Evolutionary conservation across 2,797 vertebrate species (phyloP).

Genomic region (Naso thynnoides): DNA sequence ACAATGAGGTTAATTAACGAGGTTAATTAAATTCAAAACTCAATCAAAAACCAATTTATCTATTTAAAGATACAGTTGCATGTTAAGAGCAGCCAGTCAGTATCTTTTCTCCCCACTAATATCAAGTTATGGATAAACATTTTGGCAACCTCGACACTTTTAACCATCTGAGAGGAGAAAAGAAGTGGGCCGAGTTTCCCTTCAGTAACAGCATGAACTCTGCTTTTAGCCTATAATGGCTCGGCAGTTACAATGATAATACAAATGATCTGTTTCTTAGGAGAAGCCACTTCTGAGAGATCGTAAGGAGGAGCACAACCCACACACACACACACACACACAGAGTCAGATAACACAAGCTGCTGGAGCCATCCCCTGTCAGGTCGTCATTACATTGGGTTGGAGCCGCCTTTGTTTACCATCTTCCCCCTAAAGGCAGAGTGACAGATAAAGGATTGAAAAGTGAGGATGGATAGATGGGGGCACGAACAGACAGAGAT

Average conservation of each 20-base stretch:
- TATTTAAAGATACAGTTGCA: background rate
- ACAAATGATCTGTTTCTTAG: slow-evolving; percentile 44
- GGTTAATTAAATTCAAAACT: slow-evolving; percentile 23
- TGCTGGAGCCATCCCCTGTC: slow-evolving; percentile 54
- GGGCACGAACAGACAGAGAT: slow-evolving; percentile 62
- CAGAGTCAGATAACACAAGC: slow-evolving; percentile 22
- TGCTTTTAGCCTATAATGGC: slow-evolving; percentile 37
- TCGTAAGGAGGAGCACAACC: slow-evolving; percentile 29
- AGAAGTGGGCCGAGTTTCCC: slow-evolving; percentile 6
- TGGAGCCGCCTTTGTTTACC: slow-evolving; percentile 73
- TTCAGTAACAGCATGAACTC: slow-evolving; percentile 16
- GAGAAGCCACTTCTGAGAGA: slow-evolving; percentile 54
- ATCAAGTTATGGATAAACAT: slow-evolving; percentile 15
- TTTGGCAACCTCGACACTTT: slow-evolving; percentile 8
- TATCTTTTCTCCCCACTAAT: background rate
- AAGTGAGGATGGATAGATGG: slow-evolving; percentile 66
- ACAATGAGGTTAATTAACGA: slow-evolving; percentile 28
- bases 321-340: slow-evolving; percentile 24
- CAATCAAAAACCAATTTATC: slow-evolving; percentile 20
- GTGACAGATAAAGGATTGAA: slow-evolving; percentile 72
- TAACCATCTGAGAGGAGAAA: slow-evolving; percentile 1
- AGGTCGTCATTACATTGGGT: slow-evolving; percentile 62
- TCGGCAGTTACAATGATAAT: slow-evolving; percentile 41
- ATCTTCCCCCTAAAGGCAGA: slow-evolving; percentile 65
- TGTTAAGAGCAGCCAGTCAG: background rate